These are phyloP conservation scores for Myrmophylax atrothorax DNA, from an alignment of 2,113 vertebrate genomes.

Conservation along the genomic window DNA sequence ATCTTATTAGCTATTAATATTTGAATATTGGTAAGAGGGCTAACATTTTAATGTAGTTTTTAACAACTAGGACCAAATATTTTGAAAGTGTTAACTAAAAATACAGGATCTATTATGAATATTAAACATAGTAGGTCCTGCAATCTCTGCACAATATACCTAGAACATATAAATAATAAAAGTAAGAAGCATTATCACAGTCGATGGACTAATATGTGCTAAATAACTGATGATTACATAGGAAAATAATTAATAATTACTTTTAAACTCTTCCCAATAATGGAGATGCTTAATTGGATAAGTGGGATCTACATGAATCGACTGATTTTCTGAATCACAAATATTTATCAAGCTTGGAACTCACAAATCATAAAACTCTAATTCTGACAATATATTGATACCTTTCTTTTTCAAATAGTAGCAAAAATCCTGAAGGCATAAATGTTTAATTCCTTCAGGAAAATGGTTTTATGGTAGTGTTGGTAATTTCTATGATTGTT, in stretches of 20 bases:
- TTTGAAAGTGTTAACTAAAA: neutral
- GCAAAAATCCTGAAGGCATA: neutral
- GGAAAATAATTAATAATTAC: neutral
- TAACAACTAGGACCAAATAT: neutral
- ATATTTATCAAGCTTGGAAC: neutral
- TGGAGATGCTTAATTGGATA: neutral
- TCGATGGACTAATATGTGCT: neutral
- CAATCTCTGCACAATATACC: neutral
- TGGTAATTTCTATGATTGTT: neutral
- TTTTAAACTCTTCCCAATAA: neutral
- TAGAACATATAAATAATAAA: neutral
- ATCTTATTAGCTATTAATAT: neutral
- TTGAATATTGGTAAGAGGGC: neutral
- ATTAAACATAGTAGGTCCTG: neutral
- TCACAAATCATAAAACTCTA: neutral
- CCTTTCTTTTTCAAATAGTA: neutral
- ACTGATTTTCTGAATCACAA: neutral
- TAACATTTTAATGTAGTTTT: neutral
- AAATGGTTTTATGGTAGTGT: neutral
- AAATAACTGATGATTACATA: neutral
- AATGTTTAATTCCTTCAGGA: neutral
- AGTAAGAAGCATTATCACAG: neutral
- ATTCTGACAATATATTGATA: neutral
- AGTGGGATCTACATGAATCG: neutral
- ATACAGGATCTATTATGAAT: neutral